phyloP scores from a whole-genome alignment of 2,113 vertebrate genomes.

The Cynopterus brachyotis region DNA sequence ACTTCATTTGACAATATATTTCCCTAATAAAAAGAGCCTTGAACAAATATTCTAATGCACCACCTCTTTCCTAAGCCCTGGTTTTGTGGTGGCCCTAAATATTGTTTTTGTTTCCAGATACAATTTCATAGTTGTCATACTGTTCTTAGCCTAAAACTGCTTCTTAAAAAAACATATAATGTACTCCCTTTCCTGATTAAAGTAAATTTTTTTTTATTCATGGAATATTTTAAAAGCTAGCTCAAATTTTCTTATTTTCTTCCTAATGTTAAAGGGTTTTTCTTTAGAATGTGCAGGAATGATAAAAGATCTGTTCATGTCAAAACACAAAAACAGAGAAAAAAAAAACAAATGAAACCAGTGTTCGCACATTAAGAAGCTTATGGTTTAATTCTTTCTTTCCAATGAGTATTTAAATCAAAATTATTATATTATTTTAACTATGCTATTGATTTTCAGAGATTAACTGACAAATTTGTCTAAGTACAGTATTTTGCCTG shows the following conservation, averaged over 20 bases:
- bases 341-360: constrained; percentile 47
- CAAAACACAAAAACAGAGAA: constrained; percentile 52
- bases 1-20: constrained; percentile 26
- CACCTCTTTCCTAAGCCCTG: neutral
- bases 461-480: constrained; percentile 4
- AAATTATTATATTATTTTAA: constrained; percentile 55
- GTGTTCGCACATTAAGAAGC: neutral
- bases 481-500: neutral
- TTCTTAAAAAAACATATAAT: constrained; percentile 13
- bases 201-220: constrained; percentile 17
- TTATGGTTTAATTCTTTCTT: constrained; percentile 11
- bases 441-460: constrained; percentile 16
- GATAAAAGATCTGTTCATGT: neutral
- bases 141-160: neutral
- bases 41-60: neutral
- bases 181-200: neutral
- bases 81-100: neutral
- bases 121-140: neutral
- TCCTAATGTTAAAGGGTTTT: constrained; percentile 10
- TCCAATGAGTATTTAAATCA: constrained; percentile 16
- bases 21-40: neutral
- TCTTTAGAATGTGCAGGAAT: neutral
- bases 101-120: neutral
- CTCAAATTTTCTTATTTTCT: constrained; percentile 3
- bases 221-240: constrained; percentile 9